Evolutionary conservation across 1,140 invertebrate species (phyloP).

Genomic region (Phocides pigmalion): DNA sequence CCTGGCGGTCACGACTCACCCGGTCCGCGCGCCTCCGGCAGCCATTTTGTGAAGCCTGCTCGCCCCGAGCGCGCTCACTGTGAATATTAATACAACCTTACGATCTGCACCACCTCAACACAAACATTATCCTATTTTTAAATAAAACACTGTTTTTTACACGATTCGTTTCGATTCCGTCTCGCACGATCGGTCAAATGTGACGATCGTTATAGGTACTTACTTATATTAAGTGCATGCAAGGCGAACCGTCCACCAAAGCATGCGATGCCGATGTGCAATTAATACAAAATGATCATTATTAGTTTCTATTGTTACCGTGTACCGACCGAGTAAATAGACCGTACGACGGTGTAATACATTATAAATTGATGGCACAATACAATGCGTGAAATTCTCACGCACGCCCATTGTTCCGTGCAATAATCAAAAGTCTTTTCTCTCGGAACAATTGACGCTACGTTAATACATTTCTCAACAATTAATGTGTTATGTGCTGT

Average conservation of each 20-base stretch:
- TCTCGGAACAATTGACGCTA: slow-evolving; percentile 59
- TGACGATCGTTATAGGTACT: slow-evolving; percentile 48
- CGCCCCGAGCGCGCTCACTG: slow-evolving; percentile 55
- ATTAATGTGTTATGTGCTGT: slow-evolving; percentile 37
- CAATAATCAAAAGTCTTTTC: slow-evolving; percentile 72
- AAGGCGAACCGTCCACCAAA: slow-evolving; percentile 42
- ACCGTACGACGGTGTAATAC: slow-evolving; percentile 68
- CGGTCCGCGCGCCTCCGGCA: slow-evolving; percentile 64
- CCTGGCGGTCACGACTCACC: slow-evolving; percentile 77
- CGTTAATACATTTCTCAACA: slow-evolving; percentile 62
- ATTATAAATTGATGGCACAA: slow-evolving; percentile 71
- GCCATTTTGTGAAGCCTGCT: slow-evolving; percentile 77
- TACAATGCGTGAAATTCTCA: slow-evolving; percentile 62
- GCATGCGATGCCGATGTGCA: slow-evolving; percentile 60
- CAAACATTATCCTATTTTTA: slow-evolving; percentile 46
- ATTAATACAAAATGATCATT: slow-evolving; percentile 72
- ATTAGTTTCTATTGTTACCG: slow-evolving; percentile 77
- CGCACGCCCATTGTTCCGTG: slow-evolving; percentile 66
- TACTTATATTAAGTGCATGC: slow-evolving; percentile 42
- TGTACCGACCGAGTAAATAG: slow-evolving; percentile 61
- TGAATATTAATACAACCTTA: slow-evolving; percentile 74
- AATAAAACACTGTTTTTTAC: slow-evolving; percentile 39
- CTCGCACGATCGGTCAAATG: slow-evolving; percentile 47
- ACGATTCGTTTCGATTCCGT: slow-evolving; percentile 46
- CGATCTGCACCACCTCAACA: slow-evolving; percentile 41